phyloP scores from a whole-genome alignment of 1,140 invertebrate species.

The Leptinotarsa lineolata region DNA sequence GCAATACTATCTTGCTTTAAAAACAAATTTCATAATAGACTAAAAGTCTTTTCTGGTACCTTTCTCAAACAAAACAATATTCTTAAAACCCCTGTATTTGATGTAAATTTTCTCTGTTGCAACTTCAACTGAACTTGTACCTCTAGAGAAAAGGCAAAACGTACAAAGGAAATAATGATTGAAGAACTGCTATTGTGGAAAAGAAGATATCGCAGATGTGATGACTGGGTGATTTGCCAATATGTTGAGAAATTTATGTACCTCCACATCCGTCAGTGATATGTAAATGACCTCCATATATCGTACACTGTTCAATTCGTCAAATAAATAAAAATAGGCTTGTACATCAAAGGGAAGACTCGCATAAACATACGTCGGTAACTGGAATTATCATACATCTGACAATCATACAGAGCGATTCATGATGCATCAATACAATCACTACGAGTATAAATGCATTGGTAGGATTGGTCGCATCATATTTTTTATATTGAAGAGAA shows the following conservation, averaged over 20 bases:
- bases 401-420: neutral
- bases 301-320: neutral
- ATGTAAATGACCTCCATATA: neutral
- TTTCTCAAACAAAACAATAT: no score
- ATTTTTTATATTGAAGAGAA: no score
- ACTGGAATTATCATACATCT: slow-evolving; percentile 3
- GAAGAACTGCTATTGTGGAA: neutral
- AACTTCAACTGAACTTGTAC: no score
- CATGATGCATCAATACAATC: neutral
- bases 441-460: no score
- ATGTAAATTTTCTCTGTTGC: no score
- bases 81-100: no score
- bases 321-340: slow-evolving; percentile 3
- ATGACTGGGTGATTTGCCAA: neutral
- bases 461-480: no score
- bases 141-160: neutral
- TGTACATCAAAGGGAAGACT: neutral
- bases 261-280: neutral
- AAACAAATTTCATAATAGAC: no score
- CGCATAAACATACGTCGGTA: slow-evolving; percentile 2
- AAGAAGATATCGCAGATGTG: neutral
- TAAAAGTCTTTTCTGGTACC: no score
- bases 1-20: no score
- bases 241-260: slow-evolving; percentile 3
- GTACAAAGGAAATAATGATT: neutral